Base-by-base conservation (phyloP, 2,888 invertebrate genomes). In the Baronia brevicornis region DNA sequence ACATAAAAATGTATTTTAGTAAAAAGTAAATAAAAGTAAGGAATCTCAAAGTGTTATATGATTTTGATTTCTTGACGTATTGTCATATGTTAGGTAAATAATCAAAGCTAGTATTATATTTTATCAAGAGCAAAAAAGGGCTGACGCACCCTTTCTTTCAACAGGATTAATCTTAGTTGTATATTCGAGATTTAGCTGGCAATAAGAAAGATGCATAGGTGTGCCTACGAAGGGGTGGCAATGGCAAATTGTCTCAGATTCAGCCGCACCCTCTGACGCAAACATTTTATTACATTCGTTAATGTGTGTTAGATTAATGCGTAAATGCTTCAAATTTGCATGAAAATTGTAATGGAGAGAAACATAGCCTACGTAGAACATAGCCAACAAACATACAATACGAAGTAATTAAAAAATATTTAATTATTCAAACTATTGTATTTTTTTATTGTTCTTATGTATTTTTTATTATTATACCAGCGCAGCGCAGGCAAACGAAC, bases 201-300 rank as follows among this genome's bases (percentile, higher is more conserved):
- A 72, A 77, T 82, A 84, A 84, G 82, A 80, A 82, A 82, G 84
- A 84, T 65, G 64, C 72, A 84, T 82, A 79, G 82, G 80, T 80
- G 71, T 75, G 80, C 79, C 80, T 79, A 82, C 55, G 43, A 51
- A 65, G 69, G 77, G 70, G 73, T 55, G 62, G 54, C 63, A 60
- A 56, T 57, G 68, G 77, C 79, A 78, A 84, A 84, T 80, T 82
- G 82, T 84, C 82, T 82, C 73, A 73, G 74, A 75, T 77, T 73
- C 73, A 61, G 60, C 60, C 68, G 67, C 67, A 56, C 57, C 45
- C 43, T 49, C 48, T 25, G 30, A 48, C 39, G 35, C 53, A 56
- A 63, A 64, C 71, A 74, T 80, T 82, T 80, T 78, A 82, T 79
- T 78, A 75, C 78, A 77, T 80, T 79, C 74, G 78, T 78, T 80